Evolutionary conservation across 2,113 vertebrate genomes (phyloP), one percentile per base, ranked within the genome.

Genomic region (Triplophysa siluroides): DNA sequence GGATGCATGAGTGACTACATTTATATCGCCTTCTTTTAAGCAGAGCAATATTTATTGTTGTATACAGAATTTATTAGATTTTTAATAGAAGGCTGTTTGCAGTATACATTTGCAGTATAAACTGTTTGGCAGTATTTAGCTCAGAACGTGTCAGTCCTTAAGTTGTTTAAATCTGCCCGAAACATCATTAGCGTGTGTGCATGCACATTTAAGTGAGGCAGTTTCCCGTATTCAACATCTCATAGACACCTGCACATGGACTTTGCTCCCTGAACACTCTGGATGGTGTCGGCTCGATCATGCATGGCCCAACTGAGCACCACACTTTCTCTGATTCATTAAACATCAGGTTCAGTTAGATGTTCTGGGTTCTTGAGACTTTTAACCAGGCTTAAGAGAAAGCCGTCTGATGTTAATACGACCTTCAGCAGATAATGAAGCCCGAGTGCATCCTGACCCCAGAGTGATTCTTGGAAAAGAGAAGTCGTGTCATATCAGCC

Each of bases 301-400:
- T 69, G 50, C 33, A 69, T 61, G 54, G 26, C 52, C 8, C 24
- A 10, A 45, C 6, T 16, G 21, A 68, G 43, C 14, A 52, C 68
- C 68, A 29, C 3, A 3, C 68, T 54, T 23, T 58, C 38, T 78
- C 64, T 69, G 73, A 76, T 47, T 81, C 73, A 81, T 29, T 76
- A 60, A 69, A 74, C 41, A 43, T 3, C 21, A 70, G 54, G 13
- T 67, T 69, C 56, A 76, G 24, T n/a, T n/a, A 47, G 54, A 33
- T 67, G 64, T 29, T 68, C 24, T 18, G 21, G 54, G 64, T 29
- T 68, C 24, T 18, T 45, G 54, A 75, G 24, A 24, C 47, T 12
- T 60, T 72, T 41, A 65, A 67, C 47, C 72, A 38, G 29, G 19
- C 47, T 76, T 70, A 73, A 69, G 54, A 76, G 79, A 81, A 76